Base-by-base conservation (phyloP, 1,140 invertebrate species). In the Cydia splendana region DNA sequence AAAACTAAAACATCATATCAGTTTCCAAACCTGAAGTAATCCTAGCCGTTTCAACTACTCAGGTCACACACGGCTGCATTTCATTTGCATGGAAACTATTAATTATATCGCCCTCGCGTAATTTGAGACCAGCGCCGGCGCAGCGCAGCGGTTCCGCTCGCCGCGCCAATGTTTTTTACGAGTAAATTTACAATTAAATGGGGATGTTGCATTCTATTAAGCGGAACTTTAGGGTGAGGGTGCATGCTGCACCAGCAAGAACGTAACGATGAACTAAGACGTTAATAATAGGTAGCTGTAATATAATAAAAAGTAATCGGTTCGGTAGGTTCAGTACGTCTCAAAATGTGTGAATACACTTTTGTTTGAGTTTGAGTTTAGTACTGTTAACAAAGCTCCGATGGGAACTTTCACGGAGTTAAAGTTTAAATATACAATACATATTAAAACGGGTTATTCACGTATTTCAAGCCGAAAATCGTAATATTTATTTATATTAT, bases 51-150 rank as follows among this genome's bases (percentile, higher is more conserved):
- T 45, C 42, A 62, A 24, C 5, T 62, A 20, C 6, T n/a, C 57
- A 62, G 57, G 9, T 24, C 57, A 62, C 57, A 10, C 57, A 10
- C 24, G 57, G 57, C 13, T n/a, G 30, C 67, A 71, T 71, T 18
- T 42, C 67, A 71, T 71, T 18, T 42, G 67, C 67, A 71, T 71
- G 34, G 30, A 71, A 71, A 71, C 67, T 71, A 71, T 71, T 71
- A 71, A 71, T 71, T 71, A 71, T 20, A 30, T 15, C 30, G n/a
- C 67, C 30, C 67, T 42, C 67, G 6, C 65, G 67, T 38, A 38
- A 71, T 15, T 45, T 18, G 34, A 71, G 67, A 71, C 45, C 18
- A 69, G 6, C 30, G 4, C 30, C 30, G 30, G 30, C 30, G 30
- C 30, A 30, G 30, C 65, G 28, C 12, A 30, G 65, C 30, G 15